Conservation (phyloP, 2,797 vertebrate species). For the Craterocephalus amniculus region DNA sequence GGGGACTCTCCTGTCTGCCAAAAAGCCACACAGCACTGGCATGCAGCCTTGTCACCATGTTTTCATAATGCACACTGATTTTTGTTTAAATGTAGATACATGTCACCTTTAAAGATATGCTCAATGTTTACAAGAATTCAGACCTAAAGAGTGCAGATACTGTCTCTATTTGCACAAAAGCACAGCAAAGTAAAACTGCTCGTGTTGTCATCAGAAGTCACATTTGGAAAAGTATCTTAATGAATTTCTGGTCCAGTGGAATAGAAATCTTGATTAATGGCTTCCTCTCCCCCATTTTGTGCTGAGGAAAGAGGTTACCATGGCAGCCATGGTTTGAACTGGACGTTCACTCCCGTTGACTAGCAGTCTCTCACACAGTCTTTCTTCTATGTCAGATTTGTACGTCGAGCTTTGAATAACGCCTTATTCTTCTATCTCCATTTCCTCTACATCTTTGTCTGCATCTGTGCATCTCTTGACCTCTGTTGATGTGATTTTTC, state of each 20-base stretch:
- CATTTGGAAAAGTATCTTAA: not conserved
- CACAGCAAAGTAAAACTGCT: not conserved
- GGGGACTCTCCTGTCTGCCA: slow-evolving; percentile 62
- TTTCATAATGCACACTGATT: slow-evolving; percentile 18
- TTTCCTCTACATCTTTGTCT: slow-evolving; percentile 20
- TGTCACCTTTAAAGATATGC: slow-evolving; percentile 1
- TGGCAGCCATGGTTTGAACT: slow-evolving; percentile 54
- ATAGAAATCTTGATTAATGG: slow-evolving; percentile 2
- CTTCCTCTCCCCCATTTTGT: slow-evolving; percentile 19
- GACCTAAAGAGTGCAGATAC: not conserved
- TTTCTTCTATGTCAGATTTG: slow-evolving; percentile 22
- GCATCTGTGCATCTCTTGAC: slow-evolving; percentile 21
- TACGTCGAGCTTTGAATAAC: slow-evolving; percentile 33
- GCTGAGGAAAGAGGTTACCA: slow-evolving; percentile 51
- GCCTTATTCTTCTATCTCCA: slow-evolving; percentile 16
- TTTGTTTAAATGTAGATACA: slow-evolving; percentile 15
- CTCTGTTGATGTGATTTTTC: slow-evolving; percentile 26
- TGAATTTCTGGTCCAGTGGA: not conserved
- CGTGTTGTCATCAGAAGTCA: too few species aligned
- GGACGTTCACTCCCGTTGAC: slow-evolving; percentile 30
- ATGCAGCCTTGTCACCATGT: slow-evolving; percentile 20
- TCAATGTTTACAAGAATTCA: not conserved
- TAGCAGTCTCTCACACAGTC: slow-evolving; percentile 23
- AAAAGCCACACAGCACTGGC: slow-evolving; percentile 28
- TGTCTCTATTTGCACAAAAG: not conserved